phyloP scores from a whole-genome alignment of 2,888 invertebrate genomes.

The Sminthurides aquaticus region DNA sequence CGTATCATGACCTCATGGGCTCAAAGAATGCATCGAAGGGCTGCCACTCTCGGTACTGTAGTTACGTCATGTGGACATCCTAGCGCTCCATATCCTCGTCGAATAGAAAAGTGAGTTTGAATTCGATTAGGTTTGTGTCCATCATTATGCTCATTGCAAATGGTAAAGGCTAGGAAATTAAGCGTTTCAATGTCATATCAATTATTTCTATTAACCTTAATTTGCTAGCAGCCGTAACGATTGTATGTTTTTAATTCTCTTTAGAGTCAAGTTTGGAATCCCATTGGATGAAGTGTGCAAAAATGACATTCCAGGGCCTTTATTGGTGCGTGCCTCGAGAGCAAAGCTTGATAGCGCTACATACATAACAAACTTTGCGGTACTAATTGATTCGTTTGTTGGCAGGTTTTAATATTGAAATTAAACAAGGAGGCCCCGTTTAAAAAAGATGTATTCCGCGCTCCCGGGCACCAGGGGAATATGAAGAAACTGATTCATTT shows the following conservation, averaged over 20 bases:
- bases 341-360: too few species aligned
- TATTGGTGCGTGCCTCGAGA: slow-evolving; percentile 59
- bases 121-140: background rate
- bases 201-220: background rate
- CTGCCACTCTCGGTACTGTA: slow-evolving; percentile 81
- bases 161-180: too few species aligned
- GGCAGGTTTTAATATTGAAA: slow-evolving; percentile 78
- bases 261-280: slow-evolving; percentile 83
- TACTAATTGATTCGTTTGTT: background rate
- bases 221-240: too few species aligned
- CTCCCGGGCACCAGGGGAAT: slow-evolving; percentile 88
- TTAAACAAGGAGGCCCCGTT: slow-evolving; percentile 89
- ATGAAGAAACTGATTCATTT: slow-evolving; percentile 90
- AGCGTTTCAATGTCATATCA: too few species aligned
- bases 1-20: slow-evolving; percentile 43
- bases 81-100: slow-evolving; percentile 69
- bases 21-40: slow-evolving; percentile 61
- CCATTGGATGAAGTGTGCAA: slow-evolving; percentile 88
- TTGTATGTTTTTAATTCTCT: slow-evolving; percentile 39
- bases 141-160: too few species aligned
- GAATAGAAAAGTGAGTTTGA: slow-evolving; percentile 62
- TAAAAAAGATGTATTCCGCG: slow-evolving; percentile 87
- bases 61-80: slow-evolving; percentile 87
- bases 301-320: slow-evolving; percentile 86
- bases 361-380: too few species aligned